A percentile compares a stretch with the other conserved stretches of the same genome.
Evolutionary conservation across 2,797 vertebrate genomes (phyloP).

Genomic region (Fistularia tabacaria): DNA sequence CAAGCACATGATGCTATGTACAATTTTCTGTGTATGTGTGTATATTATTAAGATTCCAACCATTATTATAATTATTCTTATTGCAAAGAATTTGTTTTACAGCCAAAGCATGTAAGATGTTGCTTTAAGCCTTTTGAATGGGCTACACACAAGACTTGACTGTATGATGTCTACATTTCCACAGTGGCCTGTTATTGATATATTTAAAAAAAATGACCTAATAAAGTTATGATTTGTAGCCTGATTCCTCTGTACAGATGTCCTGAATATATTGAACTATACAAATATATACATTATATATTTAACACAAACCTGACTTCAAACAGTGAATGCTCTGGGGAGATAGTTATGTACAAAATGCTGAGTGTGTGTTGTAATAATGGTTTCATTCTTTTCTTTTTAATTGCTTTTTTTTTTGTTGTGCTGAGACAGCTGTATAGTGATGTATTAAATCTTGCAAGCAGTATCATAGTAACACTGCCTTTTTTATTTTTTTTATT

Average conservation of each 20-base stretch:
- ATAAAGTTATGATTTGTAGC: conserved; percentile 80
- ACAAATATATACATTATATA: conserved; percentile 63
- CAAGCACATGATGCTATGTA: conserved; percentile 77
- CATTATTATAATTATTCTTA: conserved; percentile 31
- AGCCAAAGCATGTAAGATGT: conserved; percentile 96
- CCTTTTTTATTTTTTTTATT: conserved; percentile 27
- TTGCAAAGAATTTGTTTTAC: conserved; percentile 73
- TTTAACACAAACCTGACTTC: conserved; percentile 74
- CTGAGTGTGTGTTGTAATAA: conserved; percentile 58
- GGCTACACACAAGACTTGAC: conserved; percentile 81
- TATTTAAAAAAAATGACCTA: conserved; percentile 65
- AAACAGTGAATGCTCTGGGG: conserved; percentile 81
- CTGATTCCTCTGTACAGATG: conserved; percentile 81
- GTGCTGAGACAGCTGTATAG: conserved; percentile 71
- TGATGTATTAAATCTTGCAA: conserved; percentile 78
- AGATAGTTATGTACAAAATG: conserved; percentile 76
- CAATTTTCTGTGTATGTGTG: conserved; percentile 79
- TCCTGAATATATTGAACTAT: conserved; percentile 66
- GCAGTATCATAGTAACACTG: conserved; percentile 54
- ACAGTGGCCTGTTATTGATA: conserved; percentile 86
- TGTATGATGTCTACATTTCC: conserved; percentile 84
- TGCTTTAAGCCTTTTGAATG: conserved; percentile 83
- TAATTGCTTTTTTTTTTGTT: conserved; percentile 63
- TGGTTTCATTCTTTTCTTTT: conserved; percentile 52
- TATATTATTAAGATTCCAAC: conserved; percentile 79